Evolutionary conservation across 2,113 vertebrate genomes (phyloP).

Genomic region (Alosa alosa): DNA sequence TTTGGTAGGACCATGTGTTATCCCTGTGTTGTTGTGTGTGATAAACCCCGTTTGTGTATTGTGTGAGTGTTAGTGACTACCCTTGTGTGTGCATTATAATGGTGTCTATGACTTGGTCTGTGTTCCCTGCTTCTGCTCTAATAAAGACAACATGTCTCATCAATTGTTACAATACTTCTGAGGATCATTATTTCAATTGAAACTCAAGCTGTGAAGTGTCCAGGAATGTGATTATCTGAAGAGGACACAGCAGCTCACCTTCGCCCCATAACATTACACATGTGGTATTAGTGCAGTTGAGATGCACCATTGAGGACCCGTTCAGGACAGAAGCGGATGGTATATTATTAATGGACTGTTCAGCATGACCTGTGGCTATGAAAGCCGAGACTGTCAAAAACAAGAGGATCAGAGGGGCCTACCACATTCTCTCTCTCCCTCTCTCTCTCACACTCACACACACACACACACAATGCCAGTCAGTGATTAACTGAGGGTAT

Average conservation of each 20-base stretch:
- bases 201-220: neutral
- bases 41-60: too few relatives aligned
- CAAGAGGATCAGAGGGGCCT: slow-evolving; percentile 35
- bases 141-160: too few relatives aligned
- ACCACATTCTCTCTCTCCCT: neutral
- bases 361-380: slow-evolving; percentile 35
- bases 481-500: neutral
- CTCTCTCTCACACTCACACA: neutral
- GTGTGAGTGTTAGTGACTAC: too few relatives aligned
- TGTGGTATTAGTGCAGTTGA: slow-evolving; percentile 20
- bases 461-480: neutral
- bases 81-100: too few relatives aligned
- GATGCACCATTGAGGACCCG: slow-evolving; percentile 15
- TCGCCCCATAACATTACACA: neutral
- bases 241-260: neutral
- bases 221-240: neutral
- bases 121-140: too few relatives aligned
- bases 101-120: too few relatives aligned
- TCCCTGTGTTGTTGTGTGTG: too few relatives aligned
- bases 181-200: neutral
- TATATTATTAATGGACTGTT: slow-evolving; percentile 47
- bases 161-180: too few relatives aligned
- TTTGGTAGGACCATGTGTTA: too few relatives aligned
- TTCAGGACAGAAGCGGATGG: neutral
- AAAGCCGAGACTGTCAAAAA: slow-evolving; percentile 43